These are phyloP conservation scores for Manis crassicaudata DNA, from an alignment of 2,797 vertebrate species.

Conservation along the genomic window DNA sequence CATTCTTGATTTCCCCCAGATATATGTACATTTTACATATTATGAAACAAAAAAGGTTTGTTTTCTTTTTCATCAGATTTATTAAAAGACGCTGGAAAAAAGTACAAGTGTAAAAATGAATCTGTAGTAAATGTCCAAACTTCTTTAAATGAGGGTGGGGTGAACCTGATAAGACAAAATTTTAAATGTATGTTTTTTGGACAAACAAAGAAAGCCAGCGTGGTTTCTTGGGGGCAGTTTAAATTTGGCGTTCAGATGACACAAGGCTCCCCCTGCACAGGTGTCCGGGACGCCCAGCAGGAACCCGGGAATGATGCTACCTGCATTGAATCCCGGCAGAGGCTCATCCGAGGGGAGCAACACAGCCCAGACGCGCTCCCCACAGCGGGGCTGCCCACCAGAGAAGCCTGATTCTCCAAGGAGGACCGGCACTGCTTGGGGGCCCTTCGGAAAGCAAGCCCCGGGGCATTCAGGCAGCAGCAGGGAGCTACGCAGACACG, in stretches of 20 bases:
- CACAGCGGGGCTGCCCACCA: fast-evolving
- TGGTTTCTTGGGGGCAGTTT: not conserved
- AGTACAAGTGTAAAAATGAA: not conserved
- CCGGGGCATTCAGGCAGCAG: not conserved
- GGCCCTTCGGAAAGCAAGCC: not conserved
- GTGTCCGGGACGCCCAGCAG: not conserved
- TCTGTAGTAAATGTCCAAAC: not conserved
- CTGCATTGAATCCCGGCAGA: fast-evolving
- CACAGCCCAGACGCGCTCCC: fast-evolving
- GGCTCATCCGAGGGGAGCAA: not conserved
- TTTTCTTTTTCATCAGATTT: not conserved
- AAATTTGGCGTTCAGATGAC: fast-evolving
- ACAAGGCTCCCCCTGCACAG: fast-evolving
- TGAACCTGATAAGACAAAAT: not conserved
- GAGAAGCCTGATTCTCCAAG: fast-evolving
- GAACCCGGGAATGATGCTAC: not conserved
- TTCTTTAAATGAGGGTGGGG: not conserved
- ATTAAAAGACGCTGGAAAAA: not conserved
- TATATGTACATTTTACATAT: too few relatives aligned
- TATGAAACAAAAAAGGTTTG: not conserved
- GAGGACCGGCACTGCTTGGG: not conserved
- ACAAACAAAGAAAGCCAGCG: not conserved
- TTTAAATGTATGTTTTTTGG: not conserved
- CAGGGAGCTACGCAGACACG: not conserved
- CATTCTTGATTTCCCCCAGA: not conserved